phyloP scores from a whole-genome alignment of 2,797 vertebrate genomes.

The Anguilla marmorata region DNA sequence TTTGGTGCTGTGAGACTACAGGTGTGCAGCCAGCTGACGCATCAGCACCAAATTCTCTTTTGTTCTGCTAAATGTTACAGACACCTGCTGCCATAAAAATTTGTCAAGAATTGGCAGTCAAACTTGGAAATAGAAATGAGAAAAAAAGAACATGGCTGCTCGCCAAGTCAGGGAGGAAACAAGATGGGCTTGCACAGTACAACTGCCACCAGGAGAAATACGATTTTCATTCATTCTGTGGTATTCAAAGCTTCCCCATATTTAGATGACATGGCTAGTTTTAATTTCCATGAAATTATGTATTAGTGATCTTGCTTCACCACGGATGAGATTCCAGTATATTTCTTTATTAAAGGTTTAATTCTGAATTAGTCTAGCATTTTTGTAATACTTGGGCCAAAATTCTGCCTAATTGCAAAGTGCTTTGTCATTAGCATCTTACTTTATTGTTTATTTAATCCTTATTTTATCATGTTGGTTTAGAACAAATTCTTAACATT shows the following conservation, averaged over 20 bases:
- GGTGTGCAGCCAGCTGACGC: constrained; percentile 9
- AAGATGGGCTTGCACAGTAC: not conserved
- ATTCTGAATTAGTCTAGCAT: not conserved
- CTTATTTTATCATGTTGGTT: not conserved
- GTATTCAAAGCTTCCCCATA: not conserved
- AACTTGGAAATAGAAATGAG: not conserved
- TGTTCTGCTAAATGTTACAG: not conserved
- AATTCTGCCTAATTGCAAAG: not conserved
- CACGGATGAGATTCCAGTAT: not conserved
- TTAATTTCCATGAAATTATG: not conserved
- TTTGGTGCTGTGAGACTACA: not conserved
- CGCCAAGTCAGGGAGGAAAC: not conserved
- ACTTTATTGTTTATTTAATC: not conserved
- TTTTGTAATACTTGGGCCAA: not conserved
- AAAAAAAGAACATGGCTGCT: not conserved
- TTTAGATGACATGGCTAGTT: not conserved
- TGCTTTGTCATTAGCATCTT: not conserved
- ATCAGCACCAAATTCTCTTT: constrained; percentile 4
- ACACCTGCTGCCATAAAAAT: constrained; percentile 10
- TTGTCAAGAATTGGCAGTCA: not conserved
- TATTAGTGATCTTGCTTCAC: not conserved
- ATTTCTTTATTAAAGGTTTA: not conserved
- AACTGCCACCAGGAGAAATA: not conserved
- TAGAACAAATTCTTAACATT: not conserved
- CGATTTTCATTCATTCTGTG: not conserved